Conservation (phyloP, 2,797 vertebrate species). For the Perodicticus potto region DNA sequence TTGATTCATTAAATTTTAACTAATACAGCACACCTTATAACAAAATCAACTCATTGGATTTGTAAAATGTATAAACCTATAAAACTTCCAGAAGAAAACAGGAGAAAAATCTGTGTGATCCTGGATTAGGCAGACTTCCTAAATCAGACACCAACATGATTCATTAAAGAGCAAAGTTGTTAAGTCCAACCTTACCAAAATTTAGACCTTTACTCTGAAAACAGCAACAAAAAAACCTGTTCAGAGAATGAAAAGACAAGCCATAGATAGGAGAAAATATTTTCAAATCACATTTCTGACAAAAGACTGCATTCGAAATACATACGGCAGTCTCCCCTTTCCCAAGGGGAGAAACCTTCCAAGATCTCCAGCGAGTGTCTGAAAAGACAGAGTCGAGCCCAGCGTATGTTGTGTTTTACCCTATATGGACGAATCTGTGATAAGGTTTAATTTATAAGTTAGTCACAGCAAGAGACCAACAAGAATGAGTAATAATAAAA, state of each 20-base stretch:
- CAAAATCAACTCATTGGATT: background rate
- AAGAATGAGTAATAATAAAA: background rate
- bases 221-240: too few species aligned
- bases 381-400: background rate
- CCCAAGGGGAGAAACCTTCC: background rate
- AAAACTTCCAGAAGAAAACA: background rate
- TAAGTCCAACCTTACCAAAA: background rate
- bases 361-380: background rate
- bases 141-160: background rate
- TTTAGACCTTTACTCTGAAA: background rate
- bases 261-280: too few species aligned
- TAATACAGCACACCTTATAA: background rate
- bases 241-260: background rate
- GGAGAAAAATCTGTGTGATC: background rate
- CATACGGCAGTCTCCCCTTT: rapidly evolving
- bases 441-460: background rate
- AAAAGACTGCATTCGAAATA: too few species aligned
- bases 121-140: background rate
- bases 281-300: background rate
- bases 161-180: rapidly evolving
- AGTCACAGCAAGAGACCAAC: background rate
- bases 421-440: background rate
- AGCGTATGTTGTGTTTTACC: rapidly evolving
- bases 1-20: background rate
- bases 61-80: background rate